Base-by-base conservation (phyloP, 2,113 vertebrate genomes). In the Geococcyx californianus region DNA sequence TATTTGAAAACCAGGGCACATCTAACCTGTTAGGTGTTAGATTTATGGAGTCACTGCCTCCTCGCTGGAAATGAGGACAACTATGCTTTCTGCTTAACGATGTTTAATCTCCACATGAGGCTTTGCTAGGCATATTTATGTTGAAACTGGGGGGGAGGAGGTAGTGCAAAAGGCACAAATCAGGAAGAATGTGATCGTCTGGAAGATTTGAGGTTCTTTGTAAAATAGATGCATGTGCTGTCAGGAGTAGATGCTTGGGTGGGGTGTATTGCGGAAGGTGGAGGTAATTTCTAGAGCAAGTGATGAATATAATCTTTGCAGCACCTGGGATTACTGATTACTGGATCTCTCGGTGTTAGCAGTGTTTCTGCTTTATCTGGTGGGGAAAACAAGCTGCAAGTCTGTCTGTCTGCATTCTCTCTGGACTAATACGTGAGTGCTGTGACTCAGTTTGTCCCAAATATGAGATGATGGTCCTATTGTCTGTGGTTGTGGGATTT, bases 181-280 rank as follows among this genome's bases (percentile, higher is more conserved):
- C 17, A 77, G 19, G 29, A 44, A 40, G 16, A 81, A 36, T 21
- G 11, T 55, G 51, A 36, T 11, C 7, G 16, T 36, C 24, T 38
- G 23, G 62, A 75, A 47, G 58, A 44, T 5, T 1, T 5, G 84
- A 68, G 68, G 8, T 66, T 64, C 26, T 89, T 62, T 4, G 12
- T 33, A 40, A 20, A 63, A 47, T 6, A 29, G 62, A 33, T 44
- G 55, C 0, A 1, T 52, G 60, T 56, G 75, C 87, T 66, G 45
- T 38, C 44, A 38, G 76, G 84, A 70, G 29, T 9, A 14, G 54
- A 2, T 73, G 75, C 49, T 23, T 17, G 42, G 52, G 20, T 5
- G 24, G 52, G 66, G 51, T 7, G 0, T 23, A 8, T 24, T 1
- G 0, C 0, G 7, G 47, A 11, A 80, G 38, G 28, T 19, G 25